phyloP scores from a whole-genome alignment of 2,888 invertebrate species.

The Drosophila anomelani region DNA sequence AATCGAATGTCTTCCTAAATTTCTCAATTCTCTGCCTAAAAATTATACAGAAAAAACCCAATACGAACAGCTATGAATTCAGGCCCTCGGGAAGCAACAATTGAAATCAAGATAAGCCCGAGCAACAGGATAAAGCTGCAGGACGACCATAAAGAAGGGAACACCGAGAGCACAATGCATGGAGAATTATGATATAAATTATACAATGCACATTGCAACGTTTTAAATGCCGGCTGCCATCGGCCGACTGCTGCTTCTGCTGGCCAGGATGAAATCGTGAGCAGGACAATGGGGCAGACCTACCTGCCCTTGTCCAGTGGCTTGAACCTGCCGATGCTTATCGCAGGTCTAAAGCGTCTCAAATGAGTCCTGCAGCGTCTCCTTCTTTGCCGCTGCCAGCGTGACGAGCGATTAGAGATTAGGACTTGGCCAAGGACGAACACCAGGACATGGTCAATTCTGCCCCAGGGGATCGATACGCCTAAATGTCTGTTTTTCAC shows the following conservation, averaged over 20 bases:
- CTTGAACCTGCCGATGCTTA: slow-evolving; percentile 74
- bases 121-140: slow-evolving; percentile 68
- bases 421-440: slow-evolving; percentile 54
- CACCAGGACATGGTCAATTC: slow-evolving; percentile 34
- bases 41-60: slow-evolving; percentile 5
- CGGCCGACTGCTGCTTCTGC: slow-evolving; percentile 40
- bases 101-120: slow-evolving; percentile 67
- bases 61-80: slow-evolving; percentile 26
- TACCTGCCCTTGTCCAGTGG: slow-evolving; percentile 60
- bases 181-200: slow-evolving; percentile 77
- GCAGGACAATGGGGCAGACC: slow-evolving; percentile 68
- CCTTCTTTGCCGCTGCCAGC: slow-evolving; percentile 54
- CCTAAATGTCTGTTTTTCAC: slow-evolving; percentile 31
- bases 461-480: slow-evolving; percentile 37
- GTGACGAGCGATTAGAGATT: slow-evolving; percentile 78
- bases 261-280: slow-evolving; percentile 48
- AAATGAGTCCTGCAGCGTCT: slow-evolving; percentile 61
- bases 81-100: slow-evolving; percentile 26
- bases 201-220: slow-evolving; percentile 77
- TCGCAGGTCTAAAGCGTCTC: slow-evolving; percentile 67
- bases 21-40: slow-evolving; percentile 40
- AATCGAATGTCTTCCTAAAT: slow-evolving; percentile 2
- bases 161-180: slow-evolving; percentile 44
- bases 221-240: slow-evolving; percentile 60
- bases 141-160: slow-evolving; percentile 47